Base-by-base conservation (phyloP, 64 coral and sea anemone species). In the Montipora capricornis region DNA sequence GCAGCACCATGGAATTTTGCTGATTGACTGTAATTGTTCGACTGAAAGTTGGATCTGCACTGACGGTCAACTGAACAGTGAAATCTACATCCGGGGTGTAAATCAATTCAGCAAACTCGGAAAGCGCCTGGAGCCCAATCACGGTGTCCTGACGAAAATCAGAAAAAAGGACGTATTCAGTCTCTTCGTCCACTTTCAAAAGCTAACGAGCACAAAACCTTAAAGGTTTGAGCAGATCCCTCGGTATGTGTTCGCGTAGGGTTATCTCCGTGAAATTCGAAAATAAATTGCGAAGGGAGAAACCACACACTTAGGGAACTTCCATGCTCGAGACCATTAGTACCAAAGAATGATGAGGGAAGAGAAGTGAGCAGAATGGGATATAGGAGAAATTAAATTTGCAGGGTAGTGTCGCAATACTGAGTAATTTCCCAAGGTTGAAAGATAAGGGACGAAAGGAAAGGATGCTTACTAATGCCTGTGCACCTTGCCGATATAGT, bases 51-150 rank as follows among this genome's bases (percentile, higher is more conserved):
- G 69, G 26, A 47, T 96, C 91, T 17, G 73, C 80, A 49, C 87
- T 75, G 13, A 71, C 67, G 8, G 16, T 87, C 8, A 96, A 14
- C 14, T 55, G 50, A 44, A 96, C 87, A 46, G 71, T 93, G 87
- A 93, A 96, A 24, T 80, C 70, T 8, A 93, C 69, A 62, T 88
- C 73, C 19, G 87, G 76, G 2, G 95, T 80, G 62, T 93, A 96
- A 10, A 96, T 79, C 48, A 90, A 55, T 17, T 88, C 79, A 19
- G 95, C 87, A 55, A 96, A 96, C 75, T 90, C 91, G 20, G 95
- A 78, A 46, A 96, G 76, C 47, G 95, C 95, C 59, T 96, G 95
- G 15, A 96, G 87, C 8, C 95, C 95, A 73, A 96, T 61, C 9
- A 96, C 95, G 10, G 95, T 96, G 61, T 96, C 95, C 95, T 96